Conservation (phyloP, 2,797 vertebrate species). For the Luscinia megarhynchos region DNA sequence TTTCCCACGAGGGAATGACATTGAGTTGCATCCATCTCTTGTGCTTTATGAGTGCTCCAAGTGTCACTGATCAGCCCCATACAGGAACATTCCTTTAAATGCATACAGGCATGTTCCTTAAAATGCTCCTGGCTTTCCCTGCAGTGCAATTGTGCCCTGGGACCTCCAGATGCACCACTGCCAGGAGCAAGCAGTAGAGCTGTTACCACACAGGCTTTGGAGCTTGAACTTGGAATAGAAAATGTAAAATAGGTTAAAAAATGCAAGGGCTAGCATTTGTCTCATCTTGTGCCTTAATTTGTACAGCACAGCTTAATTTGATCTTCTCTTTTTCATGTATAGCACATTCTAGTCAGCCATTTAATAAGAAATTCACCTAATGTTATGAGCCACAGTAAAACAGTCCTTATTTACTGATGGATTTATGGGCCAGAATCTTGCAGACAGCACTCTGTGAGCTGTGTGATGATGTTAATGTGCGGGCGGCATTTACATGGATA, state of each 20-base stretch:
- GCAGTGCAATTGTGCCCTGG: not conserved
- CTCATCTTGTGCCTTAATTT: not conserved
- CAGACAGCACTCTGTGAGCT: not conserved
- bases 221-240: not conserved
- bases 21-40: fast-evolving
- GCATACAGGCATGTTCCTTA: not conserved
- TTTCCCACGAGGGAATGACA: not conserved
- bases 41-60: not conserved
- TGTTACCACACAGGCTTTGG: not conserved
- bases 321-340: not conserved
- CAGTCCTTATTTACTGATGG: constrained; percentile 5
- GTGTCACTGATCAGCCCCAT: fast-evolving
- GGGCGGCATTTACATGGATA: not conserved
- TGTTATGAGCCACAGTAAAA: not conserved
- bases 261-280: not conserved
- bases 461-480: constrained; percentile 19
- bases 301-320: not conserved
- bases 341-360: not conserved
- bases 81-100: fast-evolving
- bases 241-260: not conserved
- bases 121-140: not conserved
- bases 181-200: not conserved
- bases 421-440: not conserved
- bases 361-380: not conserved
- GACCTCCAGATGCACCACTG: not conserved